Conservation (phyloP, 1,140 invertebrate genomes). For the Drusus annulatus region DNA sequence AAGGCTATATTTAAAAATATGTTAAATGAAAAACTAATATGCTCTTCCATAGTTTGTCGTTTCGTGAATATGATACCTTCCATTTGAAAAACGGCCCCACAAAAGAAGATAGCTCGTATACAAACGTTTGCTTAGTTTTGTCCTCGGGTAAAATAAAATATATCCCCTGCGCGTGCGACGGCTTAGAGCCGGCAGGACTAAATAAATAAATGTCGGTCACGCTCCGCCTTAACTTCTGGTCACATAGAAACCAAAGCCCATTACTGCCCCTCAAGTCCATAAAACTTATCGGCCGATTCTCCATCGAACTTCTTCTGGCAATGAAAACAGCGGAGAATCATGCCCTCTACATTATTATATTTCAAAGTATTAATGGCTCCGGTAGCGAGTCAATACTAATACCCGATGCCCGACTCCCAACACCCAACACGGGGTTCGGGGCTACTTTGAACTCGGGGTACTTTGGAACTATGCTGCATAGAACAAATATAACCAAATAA, state of each 20-base stretch:
- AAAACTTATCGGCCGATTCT: constrained; percentile 54
- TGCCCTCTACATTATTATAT: constrained; percentile 9
- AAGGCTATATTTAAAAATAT: background rate
- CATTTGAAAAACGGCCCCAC: background rate
- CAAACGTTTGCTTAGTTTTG: constrained; percentile 4
- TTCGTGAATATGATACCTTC: no score
- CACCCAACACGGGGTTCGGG: no score
- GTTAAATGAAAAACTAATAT: background rate
- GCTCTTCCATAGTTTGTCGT: background rate
- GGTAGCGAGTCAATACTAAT: constrained; percentile 38
- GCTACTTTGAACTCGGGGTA: no score
- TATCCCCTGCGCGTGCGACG: background rate
- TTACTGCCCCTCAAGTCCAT: constrained; percentile 53
- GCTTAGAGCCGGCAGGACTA: constrained; percentile 42
- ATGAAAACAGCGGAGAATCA: constrained; percentile 49
- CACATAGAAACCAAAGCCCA: constrained; percentile 56
- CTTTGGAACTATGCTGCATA: no score
- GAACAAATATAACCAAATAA: no score
- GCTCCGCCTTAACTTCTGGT: constrained; percentile 57
- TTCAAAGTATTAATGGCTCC: constrained; percentile 46
- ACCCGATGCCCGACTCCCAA: no score
- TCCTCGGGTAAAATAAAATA: constrained; percentile 1
- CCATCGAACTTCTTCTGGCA: constrained; percentile 47
- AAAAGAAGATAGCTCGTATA: background rate
- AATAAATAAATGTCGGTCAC: constrained; percentile 60